These are phyloP conservation scores for Andrena dorsata DNA, from an alignment of 2,888 invertebrate species.

Conservation along the genomic window DNA sequence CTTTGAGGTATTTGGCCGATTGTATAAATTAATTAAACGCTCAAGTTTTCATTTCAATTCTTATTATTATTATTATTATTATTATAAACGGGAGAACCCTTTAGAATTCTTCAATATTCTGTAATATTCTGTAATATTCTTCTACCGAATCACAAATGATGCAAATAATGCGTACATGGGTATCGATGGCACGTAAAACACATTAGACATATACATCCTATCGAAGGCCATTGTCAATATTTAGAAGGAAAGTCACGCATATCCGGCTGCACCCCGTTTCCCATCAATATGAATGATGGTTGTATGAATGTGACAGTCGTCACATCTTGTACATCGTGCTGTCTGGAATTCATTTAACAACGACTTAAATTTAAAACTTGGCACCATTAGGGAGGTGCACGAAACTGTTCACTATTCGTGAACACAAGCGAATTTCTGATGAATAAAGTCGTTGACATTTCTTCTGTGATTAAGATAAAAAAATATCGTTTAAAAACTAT, in stretches of 20 bases:
- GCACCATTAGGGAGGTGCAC: neutral
- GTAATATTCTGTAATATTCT: no score
- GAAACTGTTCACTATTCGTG: neutral
- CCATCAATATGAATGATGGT: constrained; percentile 72
- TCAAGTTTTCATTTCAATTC: no score
- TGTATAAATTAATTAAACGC: no score
- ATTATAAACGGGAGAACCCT: no score
- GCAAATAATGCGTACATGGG: no score
- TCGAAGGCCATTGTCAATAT: constrained; percentile 51
- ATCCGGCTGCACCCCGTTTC: constrained; percentile 71
- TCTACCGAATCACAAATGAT: no score
- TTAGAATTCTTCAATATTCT: no score
- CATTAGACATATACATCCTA: neutral
- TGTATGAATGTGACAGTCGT: constrained; percentile 68
- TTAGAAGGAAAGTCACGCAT: constrained; percentile 67
- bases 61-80: no score
- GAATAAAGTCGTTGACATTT: neutral
- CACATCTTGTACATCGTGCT: constrained; percentile 66
- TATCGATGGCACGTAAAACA: no score
- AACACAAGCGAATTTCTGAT: neutral
- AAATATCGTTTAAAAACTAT: no score
- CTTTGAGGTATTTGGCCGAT: no score
- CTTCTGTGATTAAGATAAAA: no score
- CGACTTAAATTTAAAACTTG: neutral
- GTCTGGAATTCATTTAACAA: constrained; percentile 44